Base-by-base conservation (phyloP, 2,888 invertebrate genomes). In the Lamellibrachia satsuma region DNA sequence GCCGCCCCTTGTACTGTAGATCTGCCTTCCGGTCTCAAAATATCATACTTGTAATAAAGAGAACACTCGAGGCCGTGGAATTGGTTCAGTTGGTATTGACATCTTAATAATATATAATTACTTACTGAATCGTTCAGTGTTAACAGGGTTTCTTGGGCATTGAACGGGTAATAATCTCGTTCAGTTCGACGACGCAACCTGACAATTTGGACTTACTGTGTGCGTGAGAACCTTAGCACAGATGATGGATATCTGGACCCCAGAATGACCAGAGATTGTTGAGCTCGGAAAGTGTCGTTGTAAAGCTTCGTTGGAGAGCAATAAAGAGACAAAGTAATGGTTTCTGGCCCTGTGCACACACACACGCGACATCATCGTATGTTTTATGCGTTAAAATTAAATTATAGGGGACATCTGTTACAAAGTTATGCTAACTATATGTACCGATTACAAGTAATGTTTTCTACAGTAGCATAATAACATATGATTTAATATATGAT, bases 61-160 rank as follows among this genome's bases (percentile, higher is more conserved):
- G 75, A 75, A 11, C 75, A 2, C 75, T 22, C 15, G 75, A 75
- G 75, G n/a, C 75, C 75, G 75, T 75, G 22, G 6, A 75, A 22
- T 75, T 22, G 22, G 22, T 75, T 4, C 75, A 22, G 22, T n/a
- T 22, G 75, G 75, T 6, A 75, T 75, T 75, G 75, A 75, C 75
- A 22, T 75, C 75, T 75, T 75, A 75, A 75, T 75, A 75, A 75
- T n/a, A 75, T 75, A 22, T 75, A 75, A 75, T 75, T 75, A 75
- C 22, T 75, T 4, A 15, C 15, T 75, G 75, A 75, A 75, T 75
- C 75, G 75, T n/a, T 15, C 75, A 22, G 75, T 75, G 75, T 75
- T 22, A 6, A 75, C 75, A 6, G 22, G 22, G 75, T 11, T 75
- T 6, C 4, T 75, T 55, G 3, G 75, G 22, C 6, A 75, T 11